Percentiles rank a stretch among this genome's conserved stretches.
These are phyloP conservation scores for Drosophila antonietae DNA, from an alignment of 2,888 invertebrate species.

Conservation along the genomic window DNA sequence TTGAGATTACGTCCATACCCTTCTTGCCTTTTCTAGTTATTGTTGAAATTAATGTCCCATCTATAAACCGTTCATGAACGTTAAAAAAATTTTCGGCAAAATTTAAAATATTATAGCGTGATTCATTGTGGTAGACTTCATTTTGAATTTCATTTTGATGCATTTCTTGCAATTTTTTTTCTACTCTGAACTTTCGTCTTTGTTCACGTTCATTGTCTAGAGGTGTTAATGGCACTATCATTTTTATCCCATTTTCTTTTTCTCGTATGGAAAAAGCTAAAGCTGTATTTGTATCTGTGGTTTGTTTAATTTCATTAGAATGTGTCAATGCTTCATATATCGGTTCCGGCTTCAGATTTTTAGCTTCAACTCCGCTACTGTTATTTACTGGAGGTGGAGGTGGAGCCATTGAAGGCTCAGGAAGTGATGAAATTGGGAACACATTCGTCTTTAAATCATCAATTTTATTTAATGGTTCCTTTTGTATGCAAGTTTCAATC, in stretches of 20 bases:
- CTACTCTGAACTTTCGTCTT: constrained; percentile 93
- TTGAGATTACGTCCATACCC: constrained; percentile 92
- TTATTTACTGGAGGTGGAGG: constrained; percentile 87
- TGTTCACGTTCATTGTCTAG: constrained; percentile 88
- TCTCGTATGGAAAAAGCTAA: background rate
- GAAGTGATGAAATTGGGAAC: constrained; percentile 87
- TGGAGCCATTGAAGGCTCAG: constrained; percentile 91
- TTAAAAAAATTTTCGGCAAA: constrained; percentile 98
- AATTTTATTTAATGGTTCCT: constrained; percentile 77
- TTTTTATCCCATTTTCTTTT: constrained; percentile 12
- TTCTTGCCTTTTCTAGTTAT: constrained; percentile 91
- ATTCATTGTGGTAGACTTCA: constrained; percentile 85
- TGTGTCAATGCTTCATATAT: constrained; percentile 95
- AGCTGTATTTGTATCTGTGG: background rate
- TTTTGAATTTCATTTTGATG: constrained; percentile 86
- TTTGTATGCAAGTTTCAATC: constrained; percentile 88
- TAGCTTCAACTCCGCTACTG: background rate
- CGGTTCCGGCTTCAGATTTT: constrained; percentile 86
- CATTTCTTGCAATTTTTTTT: constrained; percentile 93
- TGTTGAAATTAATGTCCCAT: constrained; percentile 95
- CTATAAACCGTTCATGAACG: constrained; percentile 93
- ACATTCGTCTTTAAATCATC: constrained; percentile 77
- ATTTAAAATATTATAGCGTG: constrained; percentile 93
- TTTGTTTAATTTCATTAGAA: constrained; percentile 3
- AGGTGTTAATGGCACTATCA: background rate